A percentile compares a stretch with the other conserved stretches of the same genome.
Conservation (phyloP, 2,888 invertebrate genomes). For the Acanthoscelides obtectus region DNA sequence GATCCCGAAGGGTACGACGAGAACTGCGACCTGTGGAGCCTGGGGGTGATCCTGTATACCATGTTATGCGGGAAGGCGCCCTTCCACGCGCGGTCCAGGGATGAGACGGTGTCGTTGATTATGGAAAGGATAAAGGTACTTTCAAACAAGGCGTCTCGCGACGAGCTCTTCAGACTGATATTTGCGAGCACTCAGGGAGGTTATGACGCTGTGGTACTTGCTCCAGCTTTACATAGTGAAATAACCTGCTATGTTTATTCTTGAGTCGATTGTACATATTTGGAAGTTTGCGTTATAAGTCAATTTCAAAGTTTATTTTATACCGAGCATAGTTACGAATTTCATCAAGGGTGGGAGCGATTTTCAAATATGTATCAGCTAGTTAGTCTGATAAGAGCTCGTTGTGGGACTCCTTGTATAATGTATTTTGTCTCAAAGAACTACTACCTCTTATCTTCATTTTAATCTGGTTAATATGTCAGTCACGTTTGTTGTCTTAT, state of each 20-base stretch:
- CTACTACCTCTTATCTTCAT: no score
- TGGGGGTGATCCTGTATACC: conserved; percentile 80
- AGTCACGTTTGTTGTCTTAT: no score
- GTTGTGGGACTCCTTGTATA: background rate
- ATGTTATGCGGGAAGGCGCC: conserved; percentile 82
- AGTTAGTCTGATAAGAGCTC: background rate
- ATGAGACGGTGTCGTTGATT: conserved; percentile 69
- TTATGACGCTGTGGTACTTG: no score
- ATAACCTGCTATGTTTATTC: no score
- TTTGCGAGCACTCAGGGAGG: no score
- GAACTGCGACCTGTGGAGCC: conserved; percentile 92
- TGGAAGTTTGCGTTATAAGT: no score
- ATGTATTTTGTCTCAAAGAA: background rate
- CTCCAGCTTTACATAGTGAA: no score
- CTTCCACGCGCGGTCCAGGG: conserved; percentile 63
- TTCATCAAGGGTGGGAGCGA: no score
- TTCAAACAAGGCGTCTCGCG: background rate
- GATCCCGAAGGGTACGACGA: conserved; percentile 74
- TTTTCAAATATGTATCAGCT: background rate
- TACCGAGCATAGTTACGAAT: no score
- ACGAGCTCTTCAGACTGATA: background rate
- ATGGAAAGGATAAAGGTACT: conserved; percentile 68
- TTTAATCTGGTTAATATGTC: no score
- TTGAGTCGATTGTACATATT: background rate
- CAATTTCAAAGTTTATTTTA: no score